Conservation (phyloP, 2,797 vertebrate species). For the Cichlasoma orientale region DNA sequence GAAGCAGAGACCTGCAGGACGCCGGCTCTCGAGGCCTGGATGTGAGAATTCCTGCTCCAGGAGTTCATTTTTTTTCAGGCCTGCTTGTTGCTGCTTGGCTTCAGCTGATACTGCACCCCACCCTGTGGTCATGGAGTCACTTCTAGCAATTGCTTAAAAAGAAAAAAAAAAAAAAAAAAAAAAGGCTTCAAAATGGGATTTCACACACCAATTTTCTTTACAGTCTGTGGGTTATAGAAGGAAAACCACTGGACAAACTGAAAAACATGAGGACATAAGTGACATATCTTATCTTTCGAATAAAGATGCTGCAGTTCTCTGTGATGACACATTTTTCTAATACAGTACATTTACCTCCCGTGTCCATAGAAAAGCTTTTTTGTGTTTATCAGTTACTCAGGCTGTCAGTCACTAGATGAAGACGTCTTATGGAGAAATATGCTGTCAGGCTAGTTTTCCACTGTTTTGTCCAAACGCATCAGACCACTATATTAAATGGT, state of each 20-base stretch:
- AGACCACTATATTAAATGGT: neutral
- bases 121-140: neutral
- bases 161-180: neutral
- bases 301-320: no score
- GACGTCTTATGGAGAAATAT: no score
- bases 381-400: neutral
- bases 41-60: no score
- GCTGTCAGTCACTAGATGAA: neutral
- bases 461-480: slow-evolving; percentile 9
- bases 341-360: neutral
- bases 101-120: neutral
- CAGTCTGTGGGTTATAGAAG: no score
- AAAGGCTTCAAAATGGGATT: neutral
- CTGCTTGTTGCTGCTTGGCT: neutral
- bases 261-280: no score
- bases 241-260: no score
- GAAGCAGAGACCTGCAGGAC: no score
- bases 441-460: neutral
- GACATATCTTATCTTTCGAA: no score
- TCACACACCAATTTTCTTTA: neutral
- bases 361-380: neutral
- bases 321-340: no score
- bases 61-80: no score
- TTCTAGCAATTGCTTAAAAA: neutral
- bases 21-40: no score